Percentiles rank a stretch among this genome's conserved stretches.
These are phyloP conservation scores for Seira sanloemensis DNA, from an alignment of 2,888 invertebrate species.

Conservation along the genomic window DNA sequence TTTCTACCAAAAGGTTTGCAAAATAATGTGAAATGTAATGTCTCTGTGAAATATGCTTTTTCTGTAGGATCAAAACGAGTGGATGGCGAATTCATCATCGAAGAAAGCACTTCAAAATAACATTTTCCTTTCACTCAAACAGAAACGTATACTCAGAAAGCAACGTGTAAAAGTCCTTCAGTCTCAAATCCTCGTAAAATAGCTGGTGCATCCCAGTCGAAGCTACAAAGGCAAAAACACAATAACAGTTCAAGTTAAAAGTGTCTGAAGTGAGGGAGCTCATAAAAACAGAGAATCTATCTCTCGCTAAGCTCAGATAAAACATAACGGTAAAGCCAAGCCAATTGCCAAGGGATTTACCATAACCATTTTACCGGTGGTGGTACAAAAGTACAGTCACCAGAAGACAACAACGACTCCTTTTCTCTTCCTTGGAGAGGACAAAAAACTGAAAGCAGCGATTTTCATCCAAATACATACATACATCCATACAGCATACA, in stretches of 20 bases:
- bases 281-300: conserved; percentile 15
- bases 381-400: conserved; percentile 27
- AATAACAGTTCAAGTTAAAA: conserved; percentile 57
- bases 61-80: neutral
- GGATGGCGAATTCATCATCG: neutral
- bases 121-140: neutral
- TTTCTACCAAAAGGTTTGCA: too few species aligned
- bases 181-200: neutral
- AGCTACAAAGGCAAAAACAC: conserved; percentile 22
- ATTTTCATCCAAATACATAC: neutral
- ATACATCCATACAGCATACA: neutral
- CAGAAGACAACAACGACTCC: conserved; percentile 11
- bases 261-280: conserved; percentile 40
- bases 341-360: conserved; percentile 72
- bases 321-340: conserved; percentile 65
- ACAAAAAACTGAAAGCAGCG: neutral
- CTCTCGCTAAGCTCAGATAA: conserved; percentile 58
- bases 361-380: conserved; percentile 54
- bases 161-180: neutral
- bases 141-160: neutral
- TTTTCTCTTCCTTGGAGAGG: neutral
- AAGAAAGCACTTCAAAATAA: neutral
- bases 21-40: too few species aligned
- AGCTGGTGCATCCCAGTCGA: neutral
- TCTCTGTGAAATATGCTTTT: neutral